phyloP scores from a whole-genome alignment of 2,113 vertebrate genomes.

The Labrus mixtus region DNA sequence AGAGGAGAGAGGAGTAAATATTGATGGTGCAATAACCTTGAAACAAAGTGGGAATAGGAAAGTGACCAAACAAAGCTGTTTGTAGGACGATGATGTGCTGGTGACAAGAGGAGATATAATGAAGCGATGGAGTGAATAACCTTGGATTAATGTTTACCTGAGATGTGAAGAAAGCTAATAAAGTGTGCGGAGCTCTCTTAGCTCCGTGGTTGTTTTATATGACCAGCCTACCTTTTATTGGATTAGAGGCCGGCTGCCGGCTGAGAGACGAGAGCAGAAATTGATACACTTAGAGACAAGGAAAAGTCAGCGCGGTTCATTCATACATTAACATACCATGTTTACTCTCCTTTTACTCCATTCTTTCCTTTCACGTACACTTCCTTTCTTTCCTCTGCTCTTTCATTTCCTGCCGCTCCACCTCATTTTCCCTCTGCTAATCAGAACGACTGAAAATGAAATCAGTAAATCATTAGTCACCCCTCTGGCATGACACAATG shows the following conservation, averaged over 20 bases:
- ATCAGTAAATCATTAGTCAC: constrained; percentile 83
- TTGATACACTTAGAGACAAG: constrained; percentile 50
- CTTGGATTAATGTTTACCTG: constrained; percentile 58
- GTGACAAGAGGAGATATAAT: background rate
- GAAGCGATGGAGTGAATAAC: constrained; percentile 47
- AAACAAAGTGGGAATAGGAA: constrained; percentile 47
- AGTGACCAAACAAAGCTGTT: constrained; percentile 33
- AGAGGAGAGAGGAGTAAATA: constrained; percentile 44
- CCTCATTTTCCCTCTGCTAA: constrained; percentile 72
- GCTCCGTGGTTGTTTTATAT: constrained; percentile 50
- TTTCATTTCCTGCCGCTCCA: constrained; percentile 69
- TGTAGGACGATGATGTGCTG: background rate
- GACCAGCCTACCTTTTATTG: constrained; percentile 62
- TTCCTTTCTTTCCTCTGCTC: constrained; percentile 23
- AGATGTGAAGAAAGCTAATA: constrained; percentile 33
- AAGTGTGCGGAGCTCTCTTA: constrained; percentile 29
- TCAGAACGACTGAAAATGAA: constrained; percentile 75
- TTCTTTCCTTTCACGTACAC: background rate
- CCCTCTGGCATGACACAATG: constrained; percentile 68
- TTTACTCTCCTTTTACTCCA: constrained; percentile 1
- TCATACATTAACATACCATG: constrained; percentile 12
- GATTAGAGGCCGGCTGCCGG: constrained; percentile 56
- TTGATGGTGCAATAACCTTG: constrained; percentile 54
- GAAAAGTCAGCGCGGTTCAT: constrained; percentile 34
- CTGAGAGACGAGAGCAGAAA: constrained; percentile 45